Percentiles rank a stretch among this genome's conserved stretches.
Evolutionary conservation across 2,888 invertebrate genomes (phyloP).

Genomic region (Pasiphila rectangulata): DNA sequence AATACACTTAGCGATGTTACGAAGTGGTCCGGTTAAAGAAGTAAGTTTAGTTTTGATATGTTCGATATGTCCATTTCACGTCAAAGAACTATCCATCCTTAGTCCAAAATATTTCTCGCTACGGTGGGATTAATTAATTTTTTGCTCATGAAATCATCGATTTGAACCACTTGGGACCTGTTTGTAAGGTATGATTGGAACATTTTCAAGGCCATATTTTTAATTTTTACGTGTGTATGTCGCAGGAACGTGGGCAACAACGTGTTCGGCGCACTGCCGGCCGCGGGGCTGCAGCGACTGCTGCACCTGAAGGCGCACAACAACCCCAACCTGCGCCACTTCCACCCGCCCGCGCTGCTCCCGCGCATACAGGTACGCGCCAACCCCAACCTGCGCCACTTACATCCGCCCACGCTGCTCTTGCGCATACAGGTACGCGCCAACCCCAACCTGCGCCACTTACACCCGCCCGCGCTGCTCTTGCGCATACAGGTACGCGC

Average conservation of each 20-base stretch:
- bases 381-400: conserved; percentile 84
- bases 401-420: conserved; percentile 92
- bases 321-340: conserved; percentile 92
- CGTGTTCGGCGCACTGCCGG: conserved; percentile 90
- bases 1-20: no score
- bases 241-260: conserved; percentile 94
- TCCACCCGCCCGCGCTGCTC: conserved; percentile 92
- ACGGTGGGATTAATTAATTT: no score
- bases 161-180: not conserved
- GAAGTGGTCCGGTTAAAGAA: no score
- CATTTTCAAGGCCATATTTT: no score
- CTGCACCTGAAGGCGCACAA: conserved; percentile 95
- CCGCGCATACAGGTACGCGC: conserved; percentile 85
- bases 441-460: conserved; percentile 84
- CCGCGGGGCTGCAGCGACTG: conserved; percentile 88
- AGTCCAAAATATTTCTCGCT: no score
- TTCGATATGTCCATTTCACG: no score
- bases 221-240: not conserved
- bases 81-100: no score
- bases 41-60: no score
- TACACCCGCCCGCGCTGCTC: conserved; percentile 92
- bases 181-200: no score
- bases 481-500: conserved; percentile 85
- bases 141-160: no score
- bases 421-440: conserved; percentile 85